These are phyloP conservation scores for Rhadina sibilatrix DNA, from an alignment of 2,113 vertebrate species.

Conservation along the genomic window DNA sequence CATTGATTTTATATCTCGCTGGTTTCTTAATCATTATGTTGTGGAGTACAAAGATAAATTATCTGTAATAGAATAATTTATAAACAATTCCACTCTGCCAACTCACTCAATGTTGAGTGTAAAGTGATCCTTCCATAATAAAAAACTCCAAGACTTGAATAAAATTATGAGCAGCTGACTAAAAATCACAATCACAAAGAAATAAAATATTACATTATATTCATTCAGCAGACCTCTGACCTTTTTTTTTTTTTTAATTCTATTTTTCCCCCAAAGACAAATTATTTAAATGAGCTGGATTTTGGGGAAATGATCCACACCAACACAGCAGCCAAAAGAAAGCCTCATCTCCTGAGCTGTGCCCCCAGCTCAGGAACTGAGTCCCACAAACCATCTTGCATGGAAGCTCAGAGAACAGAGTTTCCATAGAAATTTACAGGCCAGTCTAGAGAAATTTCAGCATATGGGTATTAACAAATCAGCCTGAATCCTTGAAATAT, in stretches of 20 bases:
- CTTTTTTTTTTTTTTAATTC: neutral
- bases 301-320: neutral
- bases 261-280: neutral
- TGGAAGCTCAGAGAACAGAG: neutral
- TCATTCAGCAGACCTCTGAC: neutral
- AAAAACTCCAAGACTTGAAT: neutral
- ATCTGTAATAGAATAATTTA: conserved; percentile 3
- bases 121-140: neutral
- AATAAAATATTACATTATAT: neutral
- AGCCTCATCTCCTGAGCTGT: neutral
- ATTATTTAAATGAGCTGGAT: neutral
- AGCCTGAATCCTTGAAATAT: neutral
- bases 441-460: neutral
- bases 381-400: neutral
- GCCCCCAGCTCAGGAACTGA: neutral
- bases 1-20: neutral
- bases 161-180: conserved; percentile 24
- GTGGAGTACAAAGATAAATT: neutral
- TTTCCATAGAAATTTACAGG: neutral
- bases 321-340: neutral
- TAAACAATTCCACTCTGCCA: conserved; percentile 22
- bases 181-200: neutral
- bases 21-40: neutral
- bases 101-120: neutral
- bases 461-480: neutral